Evolutionary conservation across 2,113 vertebrate species (phyloP).

Genomic region (Boulengeromyrus knoepffleri): DNA sequence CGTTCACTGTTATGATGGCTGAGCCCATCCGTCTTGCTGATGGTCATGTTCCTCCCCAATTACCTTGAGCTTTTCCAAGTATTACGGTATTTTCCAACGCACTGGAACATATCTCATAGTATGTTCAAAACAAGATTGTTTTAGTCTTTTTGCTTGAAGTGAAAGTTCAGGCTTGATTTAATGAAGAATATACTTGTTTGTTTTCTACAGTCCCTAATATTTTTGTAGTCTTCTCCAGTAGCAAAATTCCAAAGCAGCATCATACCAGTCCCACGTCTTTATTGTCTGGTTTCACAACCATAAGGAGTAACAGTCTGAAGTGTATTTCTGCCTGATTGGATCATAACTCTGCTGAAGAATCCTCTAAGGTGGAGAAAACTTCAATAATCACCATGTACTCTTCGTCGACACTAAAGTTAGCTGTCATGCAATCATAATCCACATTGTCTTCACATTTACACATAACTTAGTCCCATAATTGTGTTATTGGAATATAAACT

Average conservation of each 20-base stretch:
- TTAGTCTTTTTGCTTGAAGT: not conserved
- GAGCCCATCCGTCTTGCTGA: not conserved
- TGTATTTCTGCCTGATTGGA: not conserved
- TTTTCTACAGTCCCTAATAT: not conserved
- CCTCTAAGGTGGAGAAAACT: not conserved
- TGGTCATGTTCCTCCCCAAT: not conserved
- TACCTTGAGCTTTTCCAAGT: not conserved
- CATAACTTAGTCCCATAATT: not conserved
- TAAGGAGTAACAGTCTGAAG: not conserved
- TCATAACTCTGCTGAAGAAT: not conserved
- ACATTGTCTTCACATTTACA: not conserved
- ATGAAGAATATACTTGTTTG: not conserved
- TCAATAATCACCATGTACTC: not conserved
- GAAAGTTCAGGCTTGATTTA: not conserved
- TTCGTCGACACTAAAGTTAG: not conserved
- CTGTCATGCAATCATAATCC: not conserved
- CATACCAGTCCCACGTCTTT: not conserved
- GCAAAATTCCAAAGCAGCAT: not conserved
- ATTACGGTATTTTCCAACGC: not conserved
- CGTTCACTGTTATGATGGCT: not conserved
- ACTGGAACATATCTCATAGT: not conserved
- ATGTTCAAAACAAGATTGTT: not conserved
- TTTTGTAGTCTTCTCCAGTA: not conserved
- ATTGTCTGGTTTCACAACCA: not conserved
- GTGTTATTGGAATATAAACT: not conserved